A percentile compares a stretch with the other conserved stretches of the same genome.
These are phyloP conservation scores for Lepilemur septentrionalis DNA, from an alignment of 2,797 vertebrate genomes.

Conservation along the genomic window DNA sequence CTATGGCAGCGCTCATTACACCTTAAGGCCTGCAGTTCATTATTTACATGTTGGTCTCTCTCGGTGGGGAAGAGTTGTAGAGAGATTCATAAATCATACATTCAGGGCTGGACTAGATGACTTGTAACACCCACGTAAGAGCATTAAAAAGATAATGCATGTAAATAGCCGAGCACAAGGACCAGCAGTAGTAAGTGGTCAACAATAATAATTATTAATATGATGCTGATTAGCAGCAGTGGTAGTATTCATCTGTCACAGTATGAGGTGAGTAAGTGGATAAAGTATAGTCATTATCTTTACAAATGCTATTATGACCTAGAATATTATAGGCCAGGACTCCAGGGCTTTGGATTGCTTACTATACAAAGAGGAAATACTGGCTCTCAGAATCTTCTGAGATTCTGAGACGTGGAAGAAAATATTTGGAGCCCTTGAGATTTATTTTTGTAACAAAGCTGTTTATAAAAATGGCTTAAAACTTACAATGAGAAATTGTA, in stretches of 20 bases:
- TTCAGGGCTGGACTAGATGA: not conserved
- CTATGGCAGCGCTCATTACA: not conserved
- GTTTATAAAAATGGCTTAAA: constrained; percentile 23
- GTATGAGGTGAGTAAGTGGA: not conserved
- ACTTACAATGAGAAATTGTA: not conserved
- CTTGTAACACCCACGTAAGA: constrained; percentile 2
- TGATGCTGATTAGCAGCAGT: not conserved
- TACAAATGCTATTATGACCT: not conserved
- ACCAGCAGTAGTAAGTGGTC: not conserved
- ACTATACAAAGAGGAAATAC: not conserved
- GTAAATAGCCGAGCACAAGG: not conserved
- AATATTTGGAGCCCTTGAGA: not conserved
- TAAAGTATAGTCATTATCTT: constrained; percentile 42
- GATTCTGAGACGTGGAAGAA: not conserved
- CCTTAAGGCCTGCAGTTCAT: constrained; percentile 21
- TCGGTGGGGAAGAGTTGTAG: not conserved
- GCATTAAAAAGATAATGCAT: not conserved
- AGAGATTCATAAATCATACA: constrained; percentile 59
- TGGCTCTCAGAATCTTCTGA: constrained; percentile 17
- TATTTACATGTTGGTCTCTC: constrained; percentile 46
- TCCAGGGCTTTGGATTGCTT: not conserved
- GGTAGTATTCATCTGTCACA: not conserved
- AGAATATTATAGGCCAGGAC: not conserved
- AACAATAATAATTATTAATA: not conserved
- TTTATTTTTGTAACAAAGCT: not conserved